phyloP scores from a whole-genome alignment of 2,888 invertebrate genomes.

The Acleris sparsana region DNA sequence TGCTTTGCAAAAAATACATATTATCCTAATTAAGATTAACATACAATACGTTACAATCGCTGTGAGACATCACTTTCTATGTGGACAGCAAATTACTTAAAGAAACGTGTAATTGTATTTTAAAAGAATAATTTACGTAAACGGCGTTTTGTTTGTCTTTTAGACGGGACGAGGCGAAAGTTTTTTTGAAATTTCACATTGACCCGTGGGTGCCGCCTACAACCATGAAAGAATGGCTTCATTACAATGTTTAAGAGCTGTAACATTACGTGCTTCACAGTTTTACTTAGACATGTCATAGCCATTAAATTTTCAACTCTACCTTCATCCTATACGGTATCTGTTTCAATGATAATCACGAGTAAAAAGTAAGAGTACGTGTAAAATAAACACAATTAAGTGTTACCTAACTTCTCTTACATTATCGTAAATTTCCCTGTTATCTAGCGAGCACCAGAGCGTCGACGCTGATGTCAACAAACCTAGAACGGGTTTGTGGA shows the following conservation, averaged over 20 bases:
- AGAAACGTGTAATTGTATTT: slow-evolving; percentile 21
- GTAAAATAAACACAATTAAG: slow-evolving; percentile 30
- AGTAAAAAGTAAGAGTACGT: slow-evolving; percentile 29
- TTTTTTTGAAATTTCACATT: slow-evolving; percentile 28
- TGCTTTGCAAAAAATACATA: slow-evolving; percentile 33
- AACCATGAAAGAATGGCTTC: slow-evolving; percentile 26
- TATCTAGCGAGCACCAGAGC: slow-evolving; percentile 22
- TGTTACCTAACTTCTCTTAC: slow-evolving; percentile 30
- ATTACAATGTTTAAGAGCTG: slow-evolving; percentile 23
- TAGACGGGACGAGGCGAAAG: slow-evolving; percentile 29
- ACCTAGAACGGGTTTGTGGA: slow-evolving; percentile 28
- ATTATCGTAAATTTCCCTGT: slow-evolving; percentile 35
- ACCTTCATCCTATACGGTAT: slow-evolving; percentile 6
- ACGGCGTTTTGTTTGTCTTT: slow-evolving; percentile 33
- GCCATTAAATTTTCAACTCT: slow-evolving; percentile 18
- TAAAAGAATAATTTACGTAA: slow-evolving; percentile 27
- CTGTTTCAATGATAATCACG: background rate
- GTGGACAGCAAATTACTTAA: slow-evolving; percentile 17
- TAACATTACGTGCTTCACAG: slow-evolving; percentile 24
- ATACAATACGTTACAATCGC: slow-evolving; percentile 48
- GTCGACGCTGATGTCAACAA: slow-evolving; percentile 30
- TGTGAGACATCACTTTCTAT: slow-evolving; percentile 48
- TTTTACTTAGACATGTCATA: slow-evolving; percentile 1
- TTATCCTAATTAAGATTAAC: slow-evolving; percentile 50
- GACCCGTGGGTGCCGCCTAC: slow-evolving; percentile 31